Evolutionary conservation across 2,113 vertebrate genomes (phyloP).

Genomic region (Tenebrosternarchus preto): DNA sequence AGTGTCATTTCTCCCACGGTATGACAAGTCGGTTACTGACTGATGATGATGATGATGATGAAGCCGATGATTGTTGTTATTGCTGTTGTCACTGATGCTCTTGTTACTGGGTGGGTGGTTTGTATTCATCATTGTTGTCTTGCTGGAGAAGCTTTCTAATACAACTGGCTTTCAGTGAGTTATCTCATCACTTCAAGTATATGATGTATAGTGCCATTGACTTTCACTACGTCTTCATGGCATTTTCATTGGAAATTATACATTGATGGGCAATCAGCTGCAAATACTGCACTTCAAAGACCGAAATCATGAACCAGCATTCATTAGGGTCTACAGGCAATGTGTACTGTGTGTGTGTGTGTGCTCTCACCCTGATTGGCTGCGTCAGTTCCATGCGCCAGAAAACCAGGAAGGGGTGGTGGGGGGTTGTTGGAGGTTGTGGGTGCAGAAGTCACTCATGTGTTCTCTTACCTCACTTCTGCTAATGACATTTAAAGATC

Average conservation of each 20-base stretch:
- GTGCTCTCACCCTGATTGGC: not conserved
- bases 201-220: not conserved
- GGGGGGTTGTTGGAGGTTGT: no score
- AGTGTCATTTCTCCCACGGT: no score
- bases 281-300: not conserved
- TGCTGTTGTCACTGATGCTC: no score
- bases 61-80: no score
- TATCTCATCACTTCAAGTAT: not conserved
- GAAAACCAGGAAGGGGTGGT: not conserved
- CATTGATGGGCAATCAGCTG: not conserved
- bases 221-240: not conserved
- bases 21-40: no score
- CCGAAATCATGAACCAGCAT: not conserved
- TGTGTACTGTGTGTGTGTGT: not conserved
- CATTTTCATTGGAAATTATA: not conserved
- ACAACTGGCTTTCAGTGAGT: not conserved
- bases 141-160: not conserved
- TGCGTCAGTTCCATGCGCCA: not conserved
- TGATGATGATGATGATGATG: no score
- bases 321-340: not conserved
- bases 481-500: conserved; percentile 60
- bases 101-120: not conserved
- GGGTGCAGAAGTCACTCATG: not conserved
- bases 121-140: not conserved
- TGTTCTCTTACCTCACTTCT: conserved; percentile 43